These are phyloP conservation scores for Drosophila eohydei DNA, from an alignment of 2,888 invertebrate species.

Conservation along the genomic window DNA sequence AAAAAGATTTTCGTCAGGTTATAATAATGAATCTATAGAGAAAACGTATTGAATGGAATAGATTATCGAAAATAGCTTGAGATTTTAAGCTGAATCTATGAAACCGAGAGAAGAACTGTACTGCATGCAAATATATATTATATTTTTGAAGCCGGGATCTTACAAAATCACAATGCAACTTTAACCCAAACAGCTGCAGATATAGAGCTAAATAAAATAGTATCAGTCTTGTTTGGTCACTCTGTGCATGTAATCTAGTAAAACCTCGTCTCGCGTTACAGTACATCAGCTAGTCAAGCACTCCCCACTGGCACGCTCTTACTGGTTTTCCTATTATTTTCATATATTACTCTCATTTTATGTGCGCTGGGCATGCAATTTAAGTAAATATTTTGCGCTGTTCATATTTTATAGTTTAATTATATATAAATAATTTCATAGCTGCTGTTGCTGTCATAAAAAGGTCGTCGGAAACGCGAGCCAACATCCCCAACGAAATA, in stretches of 20 bases:
- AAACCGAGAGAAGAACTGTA: too few relatives aligned
- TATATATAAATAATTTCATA: slow-evolving; percentile 25
- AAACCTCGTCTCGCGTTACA: too few relatives aligned
- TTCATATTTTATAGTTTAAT: slow-evolving; percentile 6
- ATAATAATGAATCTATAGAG: too few relatives aligned
- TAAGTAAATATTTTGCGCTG: slow-evolving; percentile 32
- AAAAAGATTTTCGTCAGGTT: too few relatives aligned
- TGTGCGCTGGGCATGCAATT: slow-evolving; percentile 41
- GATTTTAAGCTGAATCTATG: too few relatives aligned
- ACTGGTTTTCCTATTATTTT: neutral
- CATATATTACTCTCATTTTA: slow-evolving; percentile 26
- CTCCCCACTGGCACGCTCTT: neutral
- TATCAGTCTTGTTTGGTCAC: neutral
- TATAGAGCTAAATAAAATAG: neutral
- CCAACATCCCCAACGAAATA: slow-evolving; percentile 3
- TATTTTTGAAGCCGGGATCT: too few relatives aligned
- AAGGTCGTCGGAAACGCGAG: slow-evolving; percentile 8
- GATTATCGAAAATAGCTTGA: too few relatives aligned
- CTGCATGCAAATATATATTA: too few relatives aligned
- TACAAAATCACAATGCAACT: neutral
- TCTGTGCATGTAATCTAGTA: neutral
- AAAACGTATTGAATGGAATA: too few relatives aligned
- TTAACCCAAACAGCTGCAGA: neutral
- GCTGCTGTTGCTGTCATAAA: slow-evolving; percentile 40
- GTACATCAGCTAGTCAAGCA: neutral